Base-by-base conservation (phyloP, 2,888 invertebrate species). In the Chrysolina americana region DNA sequence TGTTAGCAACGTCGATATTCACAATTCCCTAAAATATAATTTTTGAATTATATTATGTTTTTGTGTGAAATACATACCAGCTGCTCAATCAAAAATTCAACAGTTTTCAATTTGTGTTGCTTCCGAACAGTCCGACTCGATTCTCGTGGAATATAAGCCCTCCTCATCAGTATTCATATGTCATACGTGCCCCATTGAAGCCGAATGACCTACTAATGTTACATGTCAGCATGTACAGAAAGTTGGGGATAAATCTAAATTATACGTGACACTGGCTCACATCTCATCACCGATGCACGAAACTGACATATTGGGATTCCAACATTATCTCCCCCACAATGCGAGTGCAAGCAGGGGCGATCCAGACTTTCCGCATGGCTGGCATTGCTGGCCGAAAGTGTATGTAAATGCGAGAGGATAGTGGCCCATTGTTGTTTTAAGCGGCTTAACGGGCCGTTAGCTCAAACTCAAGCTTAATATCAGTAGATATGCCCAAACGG, bases 361-460 rank as follows among this genome's bases (percentile, higher is more conserved):
- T 59, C 13, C 59, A 59, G 59, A 59, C 59, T 59, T 36, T 17
- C 59, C n/a, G 73, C 64, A 69, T 65, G 53, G 68, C 47, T 47
- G 68, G 36, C 59, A 69, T 56, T 73, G 53, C 68, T 56, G 50
- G 71, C 68, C 63, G 53, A 56, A 48, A 73, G 71, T 71, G 36
- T 56, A 74, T 72, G 75, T 36, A 75, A 75, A 75, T 77, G 68
- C 36, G 63, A 75, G 70, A 66, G 70, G 64, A 68, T 65, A 66
- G 72, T 64, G 68, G 73, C 41, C 77, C 76, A 81, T 79, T 80
- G 79, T 79, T 81, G 76, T 78, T 81, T 78, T 75, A 79, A 81
- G 80, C 78, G 73, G 79, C 79, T 80, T 78, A 81, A 81, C 79
- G 77, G 81, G 74, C 78, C 79, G 81, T 79, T 77, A 78, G 78